Conservation (phyloP, 2,797 vertebrate species). For the Xiphophorus birchmanni region DNA sequence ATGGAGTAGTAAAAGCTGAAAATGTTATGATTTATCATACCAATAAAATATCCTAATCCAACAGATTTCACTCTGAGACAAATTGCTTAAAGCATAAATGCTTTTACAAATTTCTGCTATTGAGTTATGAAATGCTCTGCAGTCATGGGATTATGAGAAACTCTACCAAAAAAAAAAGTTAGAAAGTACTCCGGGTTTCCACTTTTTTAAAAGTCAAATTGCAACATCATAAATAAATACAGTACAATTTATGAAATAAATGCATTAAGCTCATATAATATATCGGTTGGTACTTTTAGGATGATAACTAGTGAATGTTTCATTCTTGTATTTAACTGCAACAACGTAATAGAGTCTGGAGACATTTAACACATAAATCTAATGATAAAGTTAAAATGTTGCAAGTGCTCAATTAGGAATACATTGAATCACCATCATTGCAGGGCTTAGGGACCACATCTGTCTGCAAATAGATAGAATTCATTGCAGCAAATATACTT, state of each 20-base stretch:
- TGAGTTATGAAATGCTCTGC: not conserved
- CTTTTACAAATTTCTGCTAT: not conserved
- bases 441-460: too few species aligned
- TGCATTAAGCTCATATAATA: not conserved
- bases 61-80: not conserved
- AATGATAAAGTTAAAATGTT: not conserved
- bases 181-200: not conserved
- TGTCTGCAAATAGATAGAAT: too few species aligned
- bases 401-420: not conserved
- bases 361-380: not conserved
- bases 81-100: not conserved
- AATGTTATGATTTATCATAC: not conserved
- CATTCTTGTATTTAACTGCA: not conserved
- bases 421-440: too few species aligned
- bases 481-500: too few species aligned
- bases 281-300: not conserved
- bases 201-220: not conserved
- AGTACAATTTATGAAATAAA: not conserved
- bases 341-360: too few species aligned
- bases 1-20: not conserved
- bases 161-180: not conserved
- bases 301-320: not conserved
- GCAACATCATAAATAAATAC: not conserved
- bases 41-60: not conserved
- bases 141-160: not conserved